Evolutionary conservation across 2,888 invertebrate genomes (phyloP).

Genomic region (Blastobasis lacticolella): DNA sequence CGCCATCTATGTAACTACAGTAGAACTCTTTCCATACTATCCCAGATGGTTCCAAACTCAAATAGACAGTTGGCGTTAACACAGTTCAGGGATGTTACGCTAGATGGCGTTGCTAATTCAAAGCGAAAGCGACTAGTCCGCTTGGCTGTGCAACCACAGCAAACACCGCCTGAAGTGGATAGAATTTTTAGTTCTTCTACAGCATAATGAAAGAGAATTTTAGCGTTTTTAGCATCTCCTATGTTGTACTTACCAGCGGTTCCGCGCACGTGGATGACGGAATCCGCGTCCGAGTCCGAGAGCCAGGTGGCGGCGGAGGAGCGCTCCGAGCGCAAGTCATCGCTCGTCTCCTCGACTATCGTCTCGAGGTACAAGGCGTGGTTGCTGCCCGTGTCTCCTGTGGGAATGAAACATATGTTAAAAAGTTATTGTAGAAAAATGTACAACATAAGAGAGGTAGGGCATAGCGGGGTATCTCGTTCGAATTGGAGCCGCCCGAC

Average conservation of each 20-base stretch:
- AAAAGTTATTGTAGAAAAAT: too few species aligned
- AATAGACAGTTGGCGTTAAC: too few species aligned
- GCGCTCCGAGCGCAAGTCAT: conserved; percentile 85
- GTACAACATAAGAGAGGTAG: too few species aligned
- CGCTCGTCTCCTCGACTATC: conserved; percentile 91
- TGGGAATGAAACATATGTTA: neutral
- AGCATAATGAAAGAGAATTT: neutral
- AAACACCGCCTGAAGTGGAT: too few species aligned
- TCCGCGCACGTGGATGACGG: conserved; percentile 82
- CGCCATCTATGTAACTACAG: conserved; percentile 23
- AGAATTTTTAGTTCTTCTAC: neutral
- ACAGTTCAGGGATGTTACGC: neutral
- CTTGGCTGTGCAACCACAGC: too few species aligned
- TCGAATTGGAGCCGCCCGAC: too few species aligned
- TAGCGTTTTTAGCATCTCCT: neutral
- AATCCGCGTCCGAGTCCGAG: conserved; percentile 86
- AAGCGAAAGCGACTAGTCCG: neutral
- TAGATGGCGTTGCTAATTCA: conserved; percentile 40
- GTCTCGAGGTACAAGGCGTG: conserved; percentile 86
- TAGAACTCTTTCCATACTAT: too few species aligned
- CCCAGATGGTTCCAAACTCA: too few species aligned
- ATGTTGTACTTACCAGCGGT: conserved; percentile 35
- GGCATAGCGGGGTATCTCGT: too few species aligned
- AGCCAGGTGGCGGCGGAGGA: conserved; percentile 77
- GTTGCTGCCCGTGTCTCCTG: conserved; percentile 66